Evolutionary conservation across 2,797 vertebrate species (phyloP).

Genomic region (Enoplosus armatus): DNA sequence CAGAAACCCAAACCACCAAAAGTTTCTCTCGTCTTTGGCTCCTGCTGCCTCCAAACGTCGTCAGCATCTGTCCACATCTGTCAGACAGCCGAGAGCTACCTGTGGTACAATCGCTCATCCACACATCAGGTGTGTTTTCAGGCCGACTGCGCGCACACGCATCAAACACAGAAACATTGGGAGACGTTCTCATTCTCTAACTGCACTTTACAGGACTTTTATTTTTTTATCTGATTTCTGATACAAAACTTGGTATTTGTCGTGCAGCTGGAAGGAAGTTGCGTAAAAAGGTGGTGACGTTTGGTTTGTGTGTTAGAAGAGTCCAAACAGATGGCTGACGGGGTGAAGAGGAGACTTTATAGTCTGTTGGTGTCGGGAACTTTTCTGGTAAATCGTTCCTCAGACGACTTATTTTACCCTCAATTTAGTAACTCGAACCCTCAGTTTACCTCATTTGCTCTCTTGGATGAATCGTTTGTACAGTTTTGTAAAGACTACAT

Average conservation of each 20-base stretch:
- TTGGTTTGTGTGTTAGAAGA: constrained; percentile 24
- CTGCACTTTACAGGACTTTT: constrained; percentile 83
- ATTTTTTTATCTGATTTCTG: constrained; percentile 55
- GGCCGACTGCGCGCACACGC: neutral
- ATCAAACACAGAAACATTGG: constrained; percentile 7
- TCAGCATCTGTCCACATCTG: constrained; percentile 17
- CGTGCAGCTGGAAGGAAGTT: constrained; percentile 50
- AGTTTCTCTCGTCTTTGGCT: constrained; percentile 20
- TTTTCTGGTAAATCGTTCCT: neutral
- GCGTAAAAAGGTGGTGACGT: constrained; percentile 19
- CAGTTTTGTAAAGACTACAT: neutral
- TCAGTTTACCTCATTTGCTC: neutral
- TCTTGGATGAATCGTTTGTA: neutral
- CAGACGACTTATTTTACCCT: neutral
- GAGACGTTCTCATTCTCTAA: constrained; percentile 75
- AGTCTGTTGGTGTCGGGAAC: neutral
- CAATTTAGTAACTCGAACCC: neutral
- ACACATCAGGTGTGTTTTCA: constrained; percentile 26
- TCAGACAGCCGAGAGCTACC: constrained; percentile 18
- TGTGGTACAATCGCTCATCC: constrained; percentile 57
- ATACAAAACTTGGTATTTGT: constrained; percentile 54
- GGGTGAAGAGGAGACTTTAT: neutral
- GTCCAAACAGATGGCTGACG: constrained; percentile 8
- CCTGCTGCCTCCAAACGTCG: constrained; percentile 22
- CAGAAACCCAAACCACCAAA: constrained; percentile 19